phyloP scores from a whole-genome alignment of 2,888 invertebrate genomes.

The Cyaniris semiargus region DNA sequence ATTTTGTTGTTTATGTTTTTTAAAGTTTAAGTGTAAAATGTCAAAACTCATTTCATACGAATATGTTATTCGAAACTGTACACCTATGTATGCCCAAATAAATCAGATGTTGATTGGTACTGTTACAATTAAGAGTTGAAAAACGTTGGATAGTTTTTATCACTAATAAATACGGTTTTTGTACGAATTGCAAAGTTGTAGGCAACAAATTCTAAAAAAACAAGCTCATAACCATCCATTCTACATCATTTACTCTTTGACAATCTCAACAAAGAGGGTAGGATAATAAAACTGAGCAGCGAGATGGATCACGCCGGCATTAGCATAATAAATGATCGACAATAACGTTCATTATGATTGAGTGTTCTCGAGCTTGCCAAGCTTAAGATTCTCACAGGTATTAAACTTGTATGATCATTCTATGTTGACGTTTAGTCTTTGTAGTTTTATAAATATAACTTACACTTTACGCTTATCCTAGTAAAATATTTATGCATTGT shows the following conservation, averaged over 20 bases:
- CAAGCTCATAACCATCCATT: background rate
- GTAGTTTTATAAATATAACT: background rate
- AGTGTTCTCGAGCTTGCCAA: background rate
- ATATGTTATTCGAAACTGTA: no score
- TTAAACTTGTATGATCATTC: background rate
- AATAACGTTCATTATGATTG: conserved; percentile 4
- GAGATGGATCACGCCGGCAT: background rate
- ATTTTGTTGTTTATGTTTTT: no score
- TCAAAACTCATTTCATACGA: no score
- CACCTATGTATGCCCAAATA: no score
- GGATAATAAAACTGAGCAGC: conserved; percentile 11
- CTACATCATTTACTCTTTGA: background rate
- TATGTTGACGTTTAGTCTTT: background rate
- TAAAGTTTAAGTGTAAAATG: no score
- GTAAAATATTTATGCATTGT: background rate
- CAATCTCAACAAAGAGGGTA: conserved; percentile 17
- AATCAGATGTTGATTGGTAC: no score
- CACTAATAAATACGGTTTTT: no score
- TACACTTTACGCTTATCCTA: background rate
- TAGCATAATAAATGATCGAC: conserved; percentile 21
- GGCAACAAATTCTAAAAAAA: background rate
- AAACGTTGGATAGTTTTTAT: no score
- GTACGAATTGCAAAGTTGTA: background rate
- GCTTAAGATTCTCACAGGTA: background rate
- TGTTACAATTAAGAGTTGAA: no score